These are phyloP conservation scores for Haplotaxodon microlepis DNA, from an alignment of 2,113 vertebrate genomes.

Conservation along the genomic window DNA sequence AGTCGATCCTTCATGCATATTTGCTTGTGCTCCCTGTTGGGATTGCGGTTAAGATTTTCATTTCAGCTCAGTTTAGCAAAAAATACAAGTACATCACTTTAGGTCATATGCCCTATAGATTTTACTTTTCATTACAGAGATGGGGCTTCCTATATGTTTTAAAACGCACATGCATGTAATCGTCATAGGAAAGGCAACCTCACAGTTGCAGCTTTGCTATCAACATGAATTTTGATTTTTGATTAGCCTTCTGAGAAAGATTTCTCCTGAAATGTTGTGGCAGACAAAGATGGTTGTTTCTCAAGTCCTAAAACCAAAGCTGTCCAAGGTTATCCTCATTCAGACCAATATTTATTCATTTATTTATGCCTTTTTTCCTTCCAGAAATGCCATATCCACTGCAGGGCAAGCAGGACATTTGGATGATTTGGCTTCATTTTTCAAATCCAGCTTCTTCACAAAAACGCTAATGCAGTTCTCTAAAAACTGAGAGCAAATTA, in stretches of 20 bases:
- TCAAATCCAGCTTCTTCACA: background rate
- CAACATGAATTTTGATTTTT: slow-evolving; percentile 22
- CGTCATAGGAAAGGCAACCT: background rate
- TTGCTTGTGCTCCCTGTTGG: background rate
- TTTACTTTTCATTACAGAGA: background rate
- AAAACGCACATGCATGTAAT: background rate
- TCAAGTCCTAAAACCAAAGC: background rate
- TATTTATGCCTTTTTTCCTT: background rate
- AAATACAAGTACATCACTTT: background rate
- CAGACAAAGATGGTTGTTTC: background rate
- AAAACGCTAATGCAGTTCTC: background rate
- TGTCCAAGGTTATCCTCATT: background rate
- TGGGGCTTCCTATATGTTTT: background rate
- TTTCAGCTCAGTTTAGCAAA: background rate
- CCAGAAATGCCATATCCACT: background rate
- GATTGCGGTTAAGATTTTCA: background rate
- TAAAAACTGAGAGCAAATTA: background rate
- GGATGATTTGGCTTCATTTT: background rate
- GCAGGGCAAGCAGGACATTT: background rate
- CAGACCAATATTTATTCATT: background rate
- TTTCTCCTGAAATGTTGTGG: background rate
- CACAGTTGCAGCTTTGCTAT: background rate
- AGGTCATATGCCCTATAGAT: background rate
- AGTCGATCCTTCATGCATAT: background rate
- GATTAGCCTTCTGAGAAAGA: background rate